Conservation (phyloP, 2,888 invertebrate species). For the Lasioglossum morio region DNA sequence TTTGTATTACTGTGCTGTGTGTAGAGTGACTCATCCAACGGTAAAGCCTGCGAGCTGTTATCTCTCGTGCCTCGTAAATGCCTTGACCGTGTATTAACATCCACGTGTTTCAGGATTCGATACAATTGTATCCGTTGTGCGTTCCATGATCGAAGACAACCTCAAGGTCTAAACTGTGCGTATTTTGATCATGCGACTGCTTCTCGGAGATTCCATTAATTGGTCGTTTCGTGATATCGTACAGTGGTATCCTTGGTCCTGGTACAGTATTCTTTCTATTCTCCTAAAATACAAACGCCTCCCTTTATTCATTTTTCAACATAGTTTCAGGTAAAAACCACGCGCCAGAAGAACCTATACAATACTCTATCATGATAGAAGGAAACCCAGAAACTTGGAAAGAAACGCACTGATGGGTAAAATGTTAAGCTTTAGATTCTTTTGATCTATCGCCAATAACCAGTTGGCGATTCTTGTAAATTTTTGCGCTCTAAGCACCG, state of each 20-base stretch:
- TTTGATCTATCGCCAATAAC: background rate
- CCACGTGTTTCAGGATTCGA: conserved; percentile 74
- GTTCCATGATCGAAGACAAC: conserved; percentile 74
- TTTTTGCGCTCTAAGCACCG: background rate
- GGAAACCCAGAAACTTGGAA: background rate
- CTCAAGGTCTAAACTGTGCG: conserved; percentile 65
- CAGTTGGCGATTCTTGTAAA: background rate
- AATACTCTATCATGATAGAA: background rate
- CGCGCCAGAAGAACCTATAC: background rate
- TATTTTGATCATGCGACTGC: conserved; percentile 70
- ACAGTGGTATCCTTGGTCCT: conserved; percentile 68
- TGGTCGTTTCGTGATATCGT: conserved; percentile 49
- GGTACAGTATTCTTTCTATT: conserved; percentile 69
- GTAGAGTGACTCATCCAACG: background rate
- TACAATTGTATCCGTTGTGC: conserved; percentile 67
- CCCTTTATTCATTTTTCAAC: background rate
- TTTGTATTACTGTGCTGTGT: conserved; percentile 3
- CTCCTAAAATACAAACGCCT: conserved; percentile 67
- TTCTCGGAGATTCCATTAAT: conserved; percentile 74
- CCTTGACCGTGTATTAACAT: conserved; percentile 68
- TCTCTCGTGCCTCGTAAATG: conserved; percentile 53
- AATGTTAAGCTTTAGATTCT: background rate
- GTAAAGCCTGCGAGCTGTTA: conserved; percentile 50
- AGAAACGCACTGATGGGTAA: background rate
- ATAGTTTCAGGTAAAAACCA: background rate